Evolutionary conservation across 2,797 vertebrate species (phyloP), one percentile per base, ranked within the genome.

Genomic region (Iguana delicatissima): DNA sequence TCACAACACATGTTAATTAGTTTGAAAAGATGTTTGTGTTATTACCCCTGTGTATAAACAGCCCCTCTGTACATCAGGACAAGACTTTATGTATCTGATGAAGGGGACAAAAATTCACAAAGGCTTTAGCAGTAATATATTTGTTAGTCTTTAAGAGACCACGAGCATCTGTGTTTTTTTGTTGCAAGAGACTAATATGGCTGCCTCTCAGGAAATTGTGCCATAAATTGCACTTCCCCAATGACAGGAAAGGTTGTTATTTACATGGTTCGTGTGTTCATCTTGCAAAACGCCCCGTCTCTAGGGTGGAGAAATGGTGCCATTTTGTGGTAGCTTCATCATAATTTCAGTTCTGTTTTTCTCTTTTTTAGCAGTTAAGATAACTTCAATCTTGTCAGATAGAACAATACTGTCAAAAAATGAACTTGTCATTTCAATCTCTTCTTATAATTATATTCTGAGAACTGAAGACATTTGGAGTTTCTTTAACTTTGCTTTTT

Each of bases 351-450:
- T 95, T 95, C 88, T 94, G 88, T 93, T 95, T 96, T 96, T 95
- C 92, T 94, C 90, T 90, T 95, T 96, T 95, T 96, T n/a, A 1
- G 91, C 80, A 93, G 91, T 93, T 91, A 89, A 94, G 93, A 94
- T 94, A 95, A 94, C 93, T 95, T 93, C 94, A 96, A 84, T 88
- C 90, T 95, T 96, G 92, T 97, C 92, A 95, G 84, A 89, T 88
- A 93, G 93, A 96, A 96, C 94, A 96, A 96, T 97, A 95, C 93
- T 89, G 89, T 96, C 93, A 92, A 93, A 87, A 95, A 96, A 85
- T 91, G 90, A 96, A 92, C 90, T 95, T 94, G 92, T 93, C 93
- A 93, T 76, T 96, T 95, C 93, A 87, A 93, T 94, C 93, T 96
- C 93, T 80, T 91, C 73, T 20, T 85, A 10, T 93, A 95, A 95